Conservation (phyloP, 1,140 invertebrate genomes). For the Drosophila serrata region DNA sequence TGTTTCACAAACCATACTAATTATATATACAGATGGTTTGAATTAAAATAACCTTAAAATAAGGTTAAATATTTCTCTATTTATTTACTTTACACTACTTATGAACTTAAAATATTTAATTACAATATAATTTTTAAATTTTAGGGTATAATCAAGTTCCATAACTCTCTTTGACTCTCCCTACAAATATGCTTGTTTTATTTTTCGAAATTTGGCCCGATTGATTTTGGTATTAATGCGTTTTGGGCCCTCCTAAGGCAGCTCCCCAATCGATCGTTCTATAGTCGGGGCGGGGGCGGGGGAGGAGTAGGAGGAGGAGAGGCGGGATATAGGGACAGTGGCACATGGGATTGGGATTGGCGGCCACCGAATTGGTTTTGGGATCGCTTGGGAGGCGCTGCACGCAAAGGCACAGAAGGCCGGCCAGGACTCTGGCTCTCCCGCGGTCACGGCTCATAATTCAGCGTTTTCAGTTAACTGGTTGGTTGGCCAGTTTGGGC, state of each 20-base stretch:
- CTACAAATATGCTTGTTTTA: slow-evolving; percentile 37
- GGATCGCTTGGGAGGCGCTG: slow-evolving; percentile 25
- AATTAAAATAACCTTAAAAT: no score
- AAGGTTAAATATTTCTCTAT: no score
- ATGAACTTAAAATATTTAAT: no score
- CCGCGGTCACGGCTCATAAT: slow-evolving; percentile 62
- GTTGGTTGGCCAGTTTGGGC: slow-evolving; percentile 26
- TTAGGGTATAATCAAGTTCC: neutral
- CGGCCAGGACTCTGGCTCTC: slow-evolving; percentile 13
- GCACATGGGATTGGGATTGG: slow-evolving; percentile 10
- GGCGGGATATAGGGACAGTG: neutral
- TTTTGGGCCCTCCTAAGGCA: slow-evolving; percentile 45
- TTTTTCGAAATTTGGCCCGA: slow-evolving; percentile 48
- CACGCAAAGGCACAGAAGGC: slow-evolving; percentile 16
- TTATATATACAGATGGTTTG: no score
- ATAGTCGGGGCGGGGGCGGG: neutral
- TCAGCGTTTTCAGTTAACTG: slow-evolving; percentile 70
- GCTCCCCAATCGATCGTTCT: slow-evolving; percentile 17
- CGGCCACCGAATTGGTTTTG: slow-evolving; percentile 33
- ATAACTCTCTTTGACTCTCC: neutral
- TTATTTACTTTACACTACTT: no score
- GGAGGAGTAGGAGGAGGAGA: neutral
- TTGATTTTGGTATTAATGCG: slow-evolving; percentile 70
- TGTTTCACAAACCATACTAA: no score
- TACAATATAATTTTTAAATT: neutral